A percentile compares a stretch with the other conserved stretches of the same genome.
Conservation (phyloP, 2,888 invertebrate species). For the Linnaemya tessellans region DNA sequence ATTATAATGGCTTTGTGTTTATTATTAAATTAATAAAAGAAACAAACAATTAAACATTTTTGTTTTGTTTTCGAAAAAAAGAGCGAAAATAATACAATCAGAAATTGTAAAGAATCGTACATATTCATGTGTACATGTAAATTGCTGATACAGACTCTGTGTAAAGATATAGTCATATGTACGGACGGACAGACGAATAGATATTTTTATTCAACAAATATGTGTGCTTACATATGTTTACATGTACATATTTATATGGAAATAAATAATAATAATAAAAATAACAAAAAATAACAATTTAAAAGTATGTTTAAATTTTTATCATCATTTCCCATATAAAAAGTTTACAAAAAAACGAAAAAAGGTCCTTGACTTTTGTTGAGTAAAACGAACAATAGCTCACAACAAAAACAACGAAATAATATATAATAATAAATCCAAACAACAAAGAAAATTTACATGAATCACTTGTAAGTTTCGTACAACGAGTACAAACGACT, state of each 20-base stretch:
- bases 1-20: slow-evolving; percentile 47
- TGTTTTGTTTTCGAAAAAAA: slow-evolving; percentile 32
- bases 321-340: slow-evolving; percentile 43
- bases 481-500: slow-evolving; percentile 12
- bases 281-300: neutral
- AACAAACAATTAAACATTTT: slow-evolving; percentile 52
- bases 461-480: slow-evolving; percentile 61
- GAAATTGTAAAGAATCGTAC: slow-evolving; percentile 12
- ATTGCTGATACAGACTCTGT: neutral
- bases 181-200: neutral
- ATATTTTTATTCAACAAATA: neutral
- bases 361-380: slow-evolving; percentile 71
- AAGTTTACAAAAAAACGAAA: slow-evolving; percentile 62
- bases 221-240: neutral
- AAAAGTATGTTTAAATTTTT: slow-evolving; percentile 41
- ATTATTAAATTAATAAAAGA: slow-evolving; percentile 55
- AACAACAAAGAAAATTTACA: slow-evolving; percentile 57
- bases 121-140: neutral
- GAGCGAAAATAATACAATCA: slow-evolving; percentile 12
- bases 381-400: slow-evolving; percentile 53
- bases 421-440: slow-evolving; percentile 51
- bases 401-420: slow-evolving; percentile 38
- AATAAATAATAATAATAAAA: slow-evolving; percentile 13
- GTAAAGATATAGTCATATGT: neutral
- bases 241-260: slow-evolving; percentile 36